These are phyloP conservation scores for Drosophila neonasuta DNA, from an alignment of 2,888 invertebrate genomes.

Conservation along the genomic window DNA sequence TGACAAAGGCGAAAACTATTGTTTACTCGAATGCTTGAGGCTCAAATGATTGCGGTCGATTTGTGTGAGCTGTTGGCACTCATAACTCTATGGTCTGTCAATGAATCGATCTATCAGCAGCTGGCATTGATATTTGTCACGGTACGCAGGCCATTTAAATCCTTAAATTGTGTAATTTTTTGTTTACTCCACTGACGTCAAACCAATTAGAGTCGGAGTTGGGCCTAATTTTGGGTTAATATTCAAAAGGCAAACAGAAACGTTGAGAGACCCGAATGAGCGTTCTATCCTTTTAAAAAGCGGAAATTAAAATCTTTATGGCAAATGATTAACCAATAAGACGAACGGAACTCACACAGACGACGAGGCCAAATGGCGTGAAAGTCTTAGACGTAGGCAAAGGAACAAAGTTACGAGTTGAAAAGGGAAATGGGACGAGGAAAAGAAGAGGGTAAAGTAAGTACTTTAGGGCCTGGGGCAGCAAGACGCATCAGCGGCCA, in stretches of 20 bases:
- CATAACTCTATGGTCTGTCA: slow-evolving; percentile 36
- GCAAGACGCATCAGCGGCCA: slow-evolving; percentile 50
- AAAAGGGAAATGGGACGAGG: slow-evolving; percentile 1
- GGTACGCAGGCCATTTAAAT: slow-evolving; percentile 18
- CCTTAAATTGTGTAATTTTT: neutral
- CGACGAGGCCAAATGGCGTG: slow-evolving; percentile 19
- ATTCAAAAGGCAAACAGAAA: slow-evolving; percentile 58
- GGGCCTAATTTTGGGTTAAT: slow-evolving; percentile 40
- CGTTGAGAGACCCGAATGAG: slow-evolving; percentile 10
- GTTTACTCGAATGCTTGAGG: slow-evolving; percentile 29
- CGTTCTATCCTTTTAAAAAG: slow-evolving; percentile 53
- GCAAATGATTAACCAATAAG: slow-evolving; percentile 79
- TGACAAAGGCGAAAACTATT: slow-evolving; percentile 17
- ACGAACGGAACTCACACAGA: slow-evolving; percentile 37
- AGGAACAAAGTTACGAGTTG: slow-evolving; percentile 19
- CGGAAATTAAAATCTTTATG: slow-evolving; percentile 77
- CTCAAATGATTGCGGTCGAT: slow-evolving; percentile 48
- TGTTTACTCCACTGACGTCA: slow-evolving; percentile 2
- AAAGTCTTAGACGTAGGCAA: slow-evolving; percentile 28
- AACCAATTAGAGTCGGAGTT: slow-evolving; percentile 36
- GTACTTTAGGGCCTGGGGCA: slow-evolving; percentile 37
- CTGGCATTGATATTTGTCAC: slow-evolving; percentile 27
- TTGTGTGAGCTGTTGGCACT: slow-evolving; percentile 28
- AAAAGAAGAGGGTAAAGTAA: neutral
- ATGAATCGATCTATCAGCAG: slow-evolving; percentile 21